Evolutionary conservation across 2,888 invertebrate species (phyloP).

Genomic region (Andricus quercusramuli): DNA sequence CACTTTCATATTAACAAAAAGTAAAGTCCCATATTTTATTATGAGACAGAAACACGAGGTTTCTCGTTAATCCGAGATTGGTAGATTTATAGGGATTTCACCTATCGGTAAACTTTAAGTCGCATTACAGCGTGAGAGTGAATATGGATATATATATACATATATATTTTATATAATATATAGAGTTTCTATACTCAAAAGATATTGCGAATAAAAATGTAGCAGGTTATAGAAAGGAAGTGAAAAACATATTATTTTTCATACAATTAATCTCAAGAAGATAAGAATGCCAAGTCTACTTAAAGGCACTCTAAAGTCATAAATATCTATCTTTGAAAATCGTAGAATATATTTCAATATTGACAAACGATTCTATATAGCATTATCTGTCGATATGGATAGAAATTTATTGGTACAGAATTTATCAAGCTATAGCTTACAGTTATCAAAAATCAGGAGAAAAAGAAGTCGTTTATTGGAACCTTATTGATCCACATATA

Average conservation of each 20-base stretch:
- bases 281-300: slow-evolving; percentile 33
- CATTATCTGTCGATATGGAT: not conserved
- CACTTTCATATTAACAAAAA: slow-evolving; percentile 34
- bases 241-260: not conserved
- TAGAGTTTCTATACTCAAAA: not conserved
- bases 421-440: not conserved
- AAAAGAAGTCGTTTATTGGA: not conserved
- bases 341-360: slow-evolving; percentile 5
- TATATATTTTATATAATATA: not conserved
- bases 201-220: slow-evolving; percentile 33
- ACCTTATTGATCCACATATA: not conserved
- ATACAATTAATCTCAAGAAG: slow-evolving; percentile 16
- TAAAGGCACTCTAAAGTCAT: not conserved
- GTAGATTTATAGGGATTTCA: slow-evolving; percentile 39
- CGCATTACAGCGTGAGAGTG: slow-evolving; percentile 36
- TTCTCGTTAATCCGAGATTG: slow-evolving; percentile 34
- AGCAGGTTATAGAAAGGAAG: slow-evolving; percentile 29
- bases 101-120: slow-evolving; percentile 1
- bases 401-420: not conserved
- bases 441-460: not conserved
- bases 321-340: slow-evolving; percentile 4
- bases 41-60: slow-evolving; percentile 32
- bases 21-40: slow-evolving; percentile 32
- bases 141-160: not conserved
- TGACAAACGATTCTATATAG: slow-evolving; percentile 12